Evolutionary conservation across 2,888 invertebrate genomes (phyloP).

Genomic region (Drosophila picticornis): DNA sequence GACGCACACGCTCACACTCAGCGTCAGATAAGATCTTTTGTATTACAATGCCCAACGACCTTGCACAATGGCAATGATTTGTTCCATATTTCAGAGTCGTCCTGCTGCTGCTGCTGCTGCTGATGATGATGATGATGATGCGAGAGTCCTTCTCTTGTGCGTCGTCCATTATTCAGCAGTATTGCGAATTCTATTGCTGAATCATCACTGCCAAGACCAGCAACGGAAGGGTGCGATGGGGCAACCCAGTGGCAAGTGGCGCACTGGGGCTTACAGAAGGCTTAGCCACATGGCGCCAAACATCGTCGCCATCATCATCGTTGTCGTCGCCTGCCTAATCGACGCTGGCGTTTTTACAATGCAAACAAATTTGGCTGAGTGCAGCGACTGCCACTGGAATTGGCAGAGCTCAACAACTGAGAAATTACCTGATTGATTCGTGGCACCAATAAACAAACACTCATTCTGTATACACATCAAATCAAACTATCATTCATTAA

Average conservation of each 20-base stretch:
- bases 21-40: slow-evolving; percentile 40
- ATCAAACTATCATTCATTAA: slow-evolving; percentile 68
- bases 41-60: slow-evolving; percentile 53
- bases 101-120: slow-evolving; percentile 10
- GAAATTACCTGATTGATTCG: slow-evolving; percentile 73
- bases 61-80: slow-evolving; percentile 67
- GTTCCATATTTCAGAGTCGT: slow-evolving; percentile 57
- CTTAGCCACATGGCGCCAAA: slow-evolving; percentile 65
- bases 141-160: slow-evolving; percentile 22
- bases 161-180: slow-evolving; percentile 74
- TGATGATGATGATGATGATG: not conserved
- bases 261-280: slow-evolving; percentile 48
- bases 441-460: slow-evolving; percentile 33
- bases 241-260: slow-evolving; percentile 23
- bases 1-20: slow-evolving; percentile 23
- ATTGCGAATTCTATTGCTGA: slow-evolving; percentile 63
- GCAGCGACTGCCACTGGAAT: slow-evolving; percentile 31
- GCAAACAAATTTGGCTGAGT: slow-evolving; percentile 67
- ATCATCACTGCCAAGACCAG: slow-evolving; percentile 54
- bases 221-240: not conserved
- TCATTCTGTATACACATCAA: slow-evolving; percentile 1
- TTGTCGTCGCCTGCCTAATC: slow-evolving; percentile 45
- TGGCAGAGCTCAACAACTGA: slow-evolving; percentile 35
- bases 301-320: slow-evolving; percentile 19
- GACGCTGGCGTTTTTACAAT: slow-evolving; percentile 41